phyloP scores from a whole-genome alignment of 1,140 invertebrate species.

The Gyrodactylus salaris region DNA sequence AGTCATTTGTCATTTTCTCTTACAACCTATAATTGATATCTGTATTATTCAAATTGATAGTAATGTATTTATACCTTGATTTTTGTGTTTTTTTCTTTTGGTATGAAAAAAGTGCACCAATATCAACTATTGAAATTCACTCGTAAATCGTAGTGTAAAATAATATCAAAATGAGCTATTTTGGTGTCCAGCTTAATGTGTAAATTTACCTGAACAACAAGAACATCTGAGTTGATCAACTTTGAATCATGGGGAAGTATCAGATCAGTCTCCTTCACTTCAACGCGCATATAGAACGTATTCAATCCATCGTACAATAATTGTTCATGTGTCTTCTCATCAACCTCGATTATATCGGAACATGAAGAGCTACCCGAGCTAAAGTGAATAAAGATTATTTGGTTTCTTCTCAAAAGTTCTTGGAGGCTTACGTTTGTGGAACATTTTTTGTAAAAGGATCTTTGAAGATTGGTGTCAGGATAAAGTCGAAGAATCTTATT shows the following conservation, averaged over 20 bases:
- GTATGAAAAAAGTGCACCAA: no score
- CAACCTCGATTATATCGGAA: neutral
- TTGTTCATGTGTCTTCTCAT: neutral
- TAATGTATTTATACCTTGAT: no score
- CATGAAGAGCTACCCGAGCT: neutral
- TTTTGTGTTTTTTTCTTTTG: no score
- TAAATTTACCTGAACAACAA: neutral
- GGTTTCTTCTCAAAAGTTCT: no score
- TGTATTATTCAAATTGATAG: no score
- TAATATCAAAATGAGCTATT: no score
- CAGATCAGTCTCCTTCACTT: neutral
- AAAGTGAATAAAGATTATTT: no score
- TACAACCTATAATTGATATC: no score
- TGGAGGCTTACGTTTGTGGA: neutral
- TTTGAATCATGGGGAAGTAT: neutral
- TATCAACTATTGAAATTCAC: no score
- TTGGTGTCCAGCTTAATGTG: no score
- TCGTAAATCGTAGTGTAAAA: no score
- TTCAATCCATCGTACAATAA: neutral
- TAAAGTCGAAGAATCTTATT: neutral
- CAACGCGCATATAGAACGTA: neutral
- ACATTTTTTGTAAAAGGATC: neutral
- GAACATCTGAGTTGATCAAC: neutral
- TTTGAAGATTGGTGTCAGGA: neutral
- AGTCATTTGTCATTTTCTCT: no score